Evolutionary conservation across 2,113 vertebrate genomes (phyloP).

Genomic region (Heloderma charlesbogerti): DNA sequence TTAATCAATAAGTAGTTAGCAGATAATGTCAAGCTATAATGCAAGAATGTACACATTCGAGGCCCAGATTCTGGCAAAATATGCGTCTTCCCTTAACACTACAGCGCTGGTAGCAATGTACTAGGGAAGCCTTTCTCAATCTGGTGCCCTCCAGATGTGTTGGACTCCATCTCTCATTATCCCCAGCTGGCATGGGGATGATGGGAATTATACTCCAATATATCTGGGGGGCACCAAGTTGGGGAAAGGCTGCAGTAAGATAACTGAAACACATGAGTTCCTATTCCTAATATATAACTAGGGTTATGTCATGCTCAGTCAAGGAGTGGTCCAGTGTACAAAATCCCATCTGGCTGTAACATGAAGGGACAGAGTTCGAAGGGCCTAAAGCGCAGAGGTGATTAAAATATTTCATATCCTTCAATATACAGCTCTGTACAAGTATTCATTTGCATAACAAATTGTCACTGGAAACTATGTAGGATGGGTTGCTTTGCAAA

Average conservation of each 20-base stretch:
- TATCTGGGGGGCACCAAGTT: too few species aligned
- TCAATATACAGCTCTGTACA: neutral
- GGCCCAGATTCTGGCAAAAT: neutral
- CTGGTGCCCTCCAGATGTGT: too few species aligned
- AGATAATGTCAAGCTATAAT: neutral
- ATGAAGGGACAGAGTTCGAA: neutral
- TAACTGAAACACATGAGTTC: neutral
- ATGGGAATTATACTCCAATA: too few species aligned
- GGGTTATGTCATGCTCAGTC: neutral
- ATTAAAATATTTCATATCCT: neutral
- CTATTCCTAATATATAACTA: neutral
- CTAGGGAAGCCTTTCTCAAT: too few species aligned
- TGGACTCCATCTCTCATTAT: too few species aligned
- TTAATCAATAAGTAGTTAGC: neutral
- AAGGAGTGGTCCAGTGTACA: neutral
- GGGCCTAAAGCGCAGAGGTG: neutral
- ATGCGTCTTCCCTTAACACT: neutral
- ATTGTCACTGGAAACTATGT: neutral
- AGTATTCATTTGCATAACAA: neutral
- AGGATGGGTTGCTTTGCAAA: neutral
- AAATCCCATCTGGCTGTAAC: neutral
- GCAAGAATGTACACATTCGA: neutral
- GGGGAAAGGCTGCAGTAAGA: neutral
- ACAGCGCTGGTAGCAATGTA: neutral
- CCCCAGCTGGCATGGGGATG: too few species aligned